Base-by-base conservation (phyloP, 2,797 vertebrate species). In the Eospalax fontanierii region DNA sequence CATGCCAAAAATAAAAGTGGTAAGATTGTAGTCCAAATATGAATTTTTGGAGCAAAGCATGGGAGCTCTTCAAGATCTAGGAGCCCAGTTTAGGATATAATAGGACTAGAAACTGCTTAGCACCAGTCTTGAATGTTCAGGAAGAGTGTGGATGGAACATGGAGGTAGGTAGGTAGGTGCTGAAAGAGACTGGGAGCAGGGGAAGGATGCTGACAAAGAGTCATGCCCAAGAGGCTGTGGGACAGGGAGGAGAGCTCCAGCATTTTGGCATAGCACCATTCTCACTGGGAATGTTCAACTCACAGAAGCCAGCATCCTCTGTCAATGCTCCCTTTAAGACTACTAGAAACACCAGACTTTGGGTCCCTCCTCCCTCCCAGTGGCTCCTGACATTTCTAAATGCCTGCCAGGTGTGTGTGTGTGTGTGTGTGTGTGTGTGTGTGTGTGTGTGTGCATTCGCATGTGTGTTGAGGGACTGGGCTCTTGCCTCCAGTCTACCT, bases 21-120 rank as follows among this genome's bases (percentile, higher is more conserved):
- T n/a, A 76, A 78, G 43, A 2, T 79, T 82, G 3, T 22, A 70
- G 22, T 81, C 28, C 61, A 78, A 83, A 63, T 38, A 57, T 19
- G 59, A 83, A 40, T 79, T 93, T 35, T 94, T 90, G 22, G 61
- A 88, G 10, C 74, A 28, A 43, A 43, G 15, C 28, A 30, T 73
- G 46, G 75, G 30, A 59, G 82, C 57, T 43, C 66, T 87, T 92
- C 19, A 87, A 50, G 35, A 94, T 71, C 21, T 88, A 46, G 61
- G 38, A 82, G 16, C 9, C 65, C 4, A 7, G 6, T 90, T 78
- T 75, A 11, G 50, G 50, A 22, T 63, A 1, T 1, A 6, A 46
- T 33, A 21, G 81, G 10, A 43, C 0, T 0, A 63, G 78, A 4
- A 94, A 9, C 15, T 43, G 59, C 28, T 86, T 61, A 14, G 7